These are phyloP conservation scores for Ibycter americanus DNA, from an alignment of 2,797 vertebrate genomes.

Conservation along the genomic window DNA sequence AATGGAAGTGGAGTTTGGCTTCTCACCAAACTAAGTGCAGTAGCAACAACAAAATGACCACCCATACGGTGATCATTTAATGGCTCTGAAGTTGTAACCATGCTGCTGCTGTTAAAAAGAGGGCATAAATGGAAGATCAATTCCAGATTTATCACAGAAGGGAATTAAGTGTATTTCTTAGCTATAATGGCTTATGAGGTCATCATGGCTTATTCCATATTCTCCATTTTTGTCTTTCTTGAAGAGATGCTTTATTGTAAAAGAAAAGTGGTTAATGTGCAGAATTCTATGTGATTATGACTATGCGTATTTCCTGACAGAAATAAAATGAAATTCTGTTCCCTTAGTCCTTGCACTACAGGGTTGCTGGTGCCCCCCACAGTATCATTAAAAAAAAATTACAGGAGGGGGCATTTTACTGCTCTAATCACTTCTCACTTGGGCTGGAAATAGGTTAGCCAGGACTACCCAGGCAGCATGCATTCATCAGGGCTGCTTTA, in stretches of 20 bases:
- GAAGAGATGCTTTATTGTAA: constrained; percentile 42
- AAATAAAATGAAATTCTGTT: not conserved
- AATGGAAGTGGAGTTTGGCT: not conserved
- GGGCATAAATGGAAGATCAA: constrained; percentile 40
- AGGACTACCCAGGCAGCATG: not conserved
- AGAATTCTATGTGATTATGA: constrained; percentile 34
- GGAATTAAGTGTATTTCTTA: constrained; percentile 41
- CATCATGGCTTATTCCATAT: constrained; percentile 15
- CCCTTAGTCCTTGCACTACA: not conserved
- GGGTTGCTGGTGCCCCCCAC: not conserved
- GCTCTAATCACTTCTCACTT: not conserved
- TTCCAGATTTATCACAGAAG: constrained; percentile 35
- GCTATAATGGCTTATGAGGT: constrained; percentile 46
- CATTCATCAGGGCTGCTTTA: not conserved
- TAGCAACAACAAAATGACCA: not conserved
- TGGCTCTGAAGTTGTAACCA: not conserved
- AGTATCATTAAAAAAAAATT: not conserved
- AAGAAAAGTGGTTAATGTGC: constrained; percentile 48
- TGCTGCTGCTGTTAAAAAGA: not conserved
- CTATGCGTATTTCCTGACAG: constrained; percentile 31
- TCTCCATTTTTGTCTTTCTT: constrained; percentile 33
- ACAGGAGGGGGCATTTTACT: not conserved
- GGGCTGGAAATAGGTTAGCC: not conserved
- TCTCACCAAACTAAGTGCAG: not conserved
- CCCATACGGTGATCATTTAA: rapidly evolving